Percentiles rank a stretch among this genome's conserved stretches.
These are phyloP conservation scores for Arbacia lixula DNA, from an alignment of 53 echinoderm and acorn worm genomes.

Conservation along the genomic window DNA sequence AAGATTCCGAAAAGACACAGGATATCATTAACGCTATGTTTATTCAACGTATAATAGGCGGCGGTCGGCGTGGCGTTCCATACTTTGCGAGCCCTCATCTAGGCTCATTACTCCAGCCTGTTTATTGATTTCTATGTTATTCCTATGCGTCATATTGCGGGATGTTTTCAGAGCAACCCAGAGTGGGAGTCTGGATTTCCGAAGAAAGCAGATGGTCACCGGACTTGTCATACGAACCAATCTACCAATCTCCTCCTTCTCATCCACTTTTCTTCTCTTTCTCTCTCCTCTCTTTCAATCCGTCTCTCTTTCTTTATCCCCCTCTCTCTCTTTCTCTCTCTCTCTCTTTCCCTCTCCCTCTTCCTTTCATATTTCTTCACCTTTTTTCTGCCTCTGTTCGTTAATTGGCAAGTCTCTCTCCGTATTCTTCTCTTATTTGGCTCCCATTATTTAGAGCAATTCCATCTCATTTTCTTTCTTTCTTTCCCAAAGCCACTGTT, in stretches of 20 bases:
- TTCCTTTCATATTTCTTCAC: no score
- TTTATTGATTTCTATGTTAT: constrained; percentile 49
- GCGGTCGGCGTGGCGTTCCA: constrained; percentile 24
- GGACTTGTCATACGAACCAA: constrained; percentile 31
- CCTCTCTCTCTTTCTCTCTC: background rate
- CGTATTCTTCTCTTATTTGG: no score
- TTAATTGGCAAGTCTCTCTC: no score
- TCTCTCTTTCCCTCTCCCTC: background rate
- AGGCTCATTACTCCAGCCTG: constrained; percentile 50
- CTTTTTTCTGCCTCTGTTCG: no score
- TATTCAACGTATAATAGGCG: constrained; percentile 40
- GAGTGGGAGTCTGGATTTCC: constrained; percentile 39
- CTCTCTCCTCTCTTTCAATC: background rate
- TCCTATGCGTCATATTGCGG: constrained; percentile 38
- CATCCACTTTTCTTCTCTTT: background rate
- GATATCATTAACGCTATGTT: constrained; percentile 48
- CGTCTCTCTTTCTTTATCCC: background rate
- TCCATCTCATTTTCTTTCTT: no score
- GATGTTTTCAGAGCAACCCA: constrained; percentile 3
- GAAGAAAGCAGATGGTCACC: constrained; percentile 43
- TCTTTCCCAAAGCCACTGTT: no score
- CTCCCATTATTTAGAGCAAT: no score
- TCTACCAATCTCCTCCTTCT: background rate
- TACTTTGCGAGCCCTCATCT: constrained; percentile 18
- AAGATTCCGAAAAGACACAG: no score